A percentile compares a stretch with the other conserved stretches of the same genome.
phyloP scores from a whole-genome alignment of 2,113 vertebrate genomes.

The Hippocampus guttulatus region DNA sequence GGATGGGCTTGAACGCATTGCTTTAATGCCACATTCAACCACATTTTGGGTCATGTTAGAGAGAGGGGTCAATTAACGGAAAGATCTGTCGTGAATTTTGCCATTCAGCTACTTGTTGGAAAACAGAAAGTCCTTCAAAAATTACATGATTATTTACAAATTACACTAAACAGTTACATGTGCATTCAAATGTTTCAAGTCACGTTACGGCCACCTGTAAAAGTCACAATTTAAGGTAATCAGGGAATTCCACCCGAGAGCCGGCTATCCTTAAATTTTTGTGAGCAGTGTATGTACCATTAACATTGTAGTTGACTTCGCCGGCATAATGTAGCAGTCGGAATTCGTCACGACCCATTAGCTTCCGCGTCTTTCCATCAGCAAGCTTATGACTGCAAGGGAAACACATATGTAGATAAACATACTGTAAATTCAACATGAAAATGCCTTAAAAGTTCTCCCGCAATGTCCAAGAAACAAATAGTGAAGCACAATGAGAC shows the following conservation, averaged over 20 bases:
- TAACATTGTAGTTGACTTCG: constrained; percentile 94
- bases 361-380: constrained; percentile 91
- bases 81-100: no score
- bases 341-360: constrained; percentile 89
- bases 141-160: not conserved
- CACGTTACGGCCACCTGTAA: not conserved
- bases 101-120: no score
- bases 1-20: not conserved
- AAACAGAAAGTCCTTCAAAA: not conserved
- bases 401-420: constrained; percentile 10
- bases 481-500: not conserved
- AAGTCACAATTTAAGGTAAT: not conserved
- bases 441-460: not conserved
- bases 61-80: not conserved
- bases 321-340: constrained; percentile 91
- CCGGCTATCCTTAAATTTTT: not conserved
- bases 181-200: not conserved
- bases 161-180: not conserved
- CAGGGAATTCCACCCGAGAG: not conserved
- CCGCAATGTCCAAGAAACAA: not conserved
- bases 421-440: not conserved
- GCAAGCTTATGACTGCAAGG: constrained; percentile 88
- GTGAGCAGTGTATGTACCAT: constrained; percentile 68
- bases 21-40: not conserved
- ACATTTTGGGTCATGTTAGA: not conserved